Evolutionary conservation across 2,797 vertebrate genomes (phyloP), one percentile per base, ranked within the genome.

Genomic region (Ctenopoma multispine): DNA sequence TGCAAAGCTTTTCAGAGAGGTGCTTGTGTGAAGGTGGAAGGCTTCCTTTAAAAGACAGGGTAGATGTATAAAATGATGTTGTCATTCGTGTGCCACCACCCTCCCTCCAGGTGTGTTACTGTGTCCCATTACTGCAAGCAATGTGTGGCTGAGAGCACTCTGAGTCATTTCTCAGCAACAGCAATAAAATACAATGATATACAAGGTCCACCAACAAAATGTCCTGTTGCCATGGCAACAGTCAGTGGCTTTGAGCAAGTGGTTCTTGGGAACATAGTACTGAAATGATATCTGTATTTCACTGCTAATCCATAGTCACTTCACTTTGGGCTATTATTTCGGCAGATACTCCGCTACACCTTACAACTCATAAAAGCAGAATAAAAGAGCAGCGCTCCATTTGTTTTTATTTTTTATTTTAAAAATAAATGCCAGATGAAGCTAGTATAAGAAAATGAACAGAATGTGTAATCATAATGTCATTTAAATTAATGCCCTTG

Each of bases 171-270:
- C 75, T 76, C 70, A 36, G 85, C 84, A 84, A 88, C 75, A 40
- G 75, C 77, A 81, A 81, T 90, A 88, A 88, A 91, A 90, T 70
- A 84, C 89, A 91, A 83, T 76, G 69, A 81, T 84, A 86, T 75
- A 87, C 81, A 80, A 88, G 87, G 85, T 90, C 83, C 83, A 79
- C 71, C 85, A 79, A 87, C 82, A 91, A 89, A 91, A 89, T 90
- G 86, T 92, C 86, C 85, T 82, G 93, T 95, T 95, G 90, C 93
- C 88, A 93, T 93, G 92, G 94, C 75, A 93, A 95, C 94, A 80
- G 76, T 61, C 80, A 21, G 81, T 65, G 50, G 81, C 89, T 92
- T 90, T 89, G 59, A 87, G 84, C 72, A 61, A 86, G 75, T 75
- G 83, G n/a, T 61, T 83, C 76, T 69, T 56, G 53, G 69, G 60